Percentiles rank a stretch among this genome's conserved stretches.
Conservation (phyloP, 2,797 vertebrate genomes). For the Hydrophis major region DNA sequence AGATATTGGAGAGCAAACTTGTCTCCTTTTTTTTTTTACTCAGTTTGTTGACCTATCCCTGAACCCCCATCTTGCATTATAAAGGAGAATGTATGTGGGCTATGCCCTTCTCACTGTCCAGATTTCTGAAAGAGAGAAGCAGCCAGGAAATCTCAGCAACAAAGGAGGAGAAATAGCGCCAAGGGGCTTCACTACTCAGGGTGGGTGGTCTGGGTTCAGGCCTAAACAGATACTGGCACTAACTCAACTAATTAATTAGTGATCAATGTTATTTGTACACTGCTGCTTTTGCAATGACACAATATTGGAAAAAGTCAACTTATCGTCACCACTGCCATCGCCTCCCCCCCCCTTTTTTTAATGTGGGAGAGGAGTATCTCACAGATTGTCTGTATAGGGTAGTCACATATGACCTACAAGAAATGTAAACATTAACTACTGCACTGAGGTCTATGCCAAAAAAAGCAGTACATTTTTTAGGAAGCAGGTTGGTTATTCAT, state of each 20-base stretch:
- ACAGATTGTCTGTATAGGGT: neutral
- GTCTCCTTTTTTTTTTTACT: neutral
- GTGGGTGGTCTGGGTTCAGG: neutral
- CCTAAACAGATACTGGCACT: neutral
- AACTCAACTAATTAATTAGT: neutral
- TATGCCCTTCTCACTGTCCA: neutral
- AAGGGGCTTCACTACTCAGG: neutral
- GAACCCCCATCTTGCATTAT: neutral
- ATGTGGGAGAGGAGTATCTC: neutral
- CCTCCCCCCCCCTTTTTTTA: neutral
- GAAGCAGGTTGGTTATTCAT: neutral
- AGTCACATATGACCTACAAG: neutral
- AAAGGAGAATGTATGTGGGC: neutral
- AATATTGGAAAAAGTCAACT: neutral
- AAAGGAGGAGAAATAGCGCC: neutral
- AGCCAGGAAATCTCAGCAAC: neutral
- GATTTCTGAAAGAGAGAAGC: neutral
- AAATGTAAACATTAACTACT: neutral
- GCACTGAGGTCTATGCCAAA: neutral
- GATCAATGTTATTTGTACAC: neutral
- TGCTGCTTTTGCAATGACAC: neutral
- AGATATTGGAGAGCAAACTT: neutral
- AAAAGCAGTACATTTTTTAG: neutral
- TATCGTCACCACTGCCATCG: neutral
- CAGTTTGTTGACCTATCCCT: neutral